Base-by-base conservation (phyloP, 2,797 vertebrate genomes). In the Gymnothorax reevesii region DNA sequence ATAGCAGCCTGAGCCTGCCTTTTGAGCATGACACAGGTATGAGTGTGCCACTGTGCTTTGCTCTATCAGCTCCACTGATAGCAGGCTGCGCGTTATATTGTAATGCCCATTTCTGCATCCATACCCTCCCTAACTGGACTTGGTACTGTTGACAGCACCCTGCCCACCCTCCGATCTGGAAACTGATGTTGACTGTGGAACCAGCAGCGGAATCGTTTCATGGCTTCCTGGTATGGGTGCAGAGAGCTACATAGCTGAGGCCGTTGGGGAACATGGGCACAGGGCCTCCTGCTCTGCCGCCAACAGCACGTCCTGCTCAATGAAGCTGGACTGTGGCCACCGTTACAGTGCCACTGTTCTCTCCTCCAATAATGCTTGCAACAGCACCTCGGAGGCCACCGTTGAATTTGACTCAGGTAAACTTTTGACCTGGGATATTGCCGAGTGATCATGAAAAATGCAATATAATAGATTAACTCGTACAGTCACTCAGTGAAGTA, bases 371-470 rank as follows among this genome's bases (percentile, higher is more conserved):
- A 86, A 33, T 0, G 83, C 89, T 0, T 97, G 96, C 91, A 93
- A 94, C 93, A 95, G 95, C 90, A 91, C 86, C 6, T 2, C 6
- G 0, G 91, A 89, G 20, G 86, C 84, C 59, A 60, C 62, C n/a
- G 22, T 93, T 10, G 77, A 86, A 0, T 95, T 96, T 86, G 5
- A 87, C 86, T 95, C 96, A 59, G 95, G 96, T 96, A 94, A 59
- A 84, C 57, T 1, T 9, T 10, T 13, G 27, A 42, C 52, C 22
- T 69, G n/a, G 7, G 22, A 33, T 25, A 2, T 22, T 49, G 42
- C 59, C 27, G 77, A 20, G 55, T 52, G 49, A 9, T 15, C 80
- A 13, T 71, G 27, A 57, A 15, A 66, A 69, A 79, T 17, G n/a
- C 55, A 82, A 22, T 49, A 15, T 55, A 42, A 9, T 22, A 49